These are phyloP conservation scores for Alaudala cheleensis DNA, from an alignment of 2,113 vertebrate genomes.

Conservation along the genomic window DNA sequence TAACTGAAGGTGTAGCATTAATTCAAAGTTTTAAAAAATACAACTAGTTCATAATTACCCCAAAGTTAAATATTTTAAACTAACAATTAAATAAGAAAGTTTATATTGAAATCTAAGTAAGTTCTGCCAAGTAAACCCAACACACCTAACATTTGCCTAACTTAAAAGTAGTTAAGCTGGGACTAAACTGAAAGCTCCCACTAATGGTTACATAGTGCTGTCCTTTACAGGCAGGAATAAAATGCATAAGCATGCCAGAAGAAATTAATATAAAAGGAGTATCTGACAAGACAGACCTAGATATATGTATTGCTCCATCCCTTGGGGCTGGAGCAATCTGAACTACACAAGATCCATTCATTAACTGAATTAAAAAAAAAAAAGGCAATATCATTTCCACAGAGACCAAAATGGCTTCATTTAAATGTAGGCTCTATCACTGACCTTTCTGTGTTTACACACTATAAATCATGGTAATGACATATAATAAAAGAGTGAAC, in stretches of 20 bases:
- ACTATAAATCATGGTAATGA: neutral
- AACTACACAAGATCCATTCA: constrained; percentile 22
- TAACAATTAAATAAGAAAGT: neutral
- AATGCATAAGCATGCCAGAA: neutral
- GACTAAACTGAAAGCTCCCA: neutral
- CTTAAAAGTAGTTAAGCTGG: neutral
- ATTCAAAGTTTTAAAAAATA: neutral
- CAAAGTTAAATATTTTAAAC: neutral
- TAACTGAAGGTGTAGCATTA: neutral
- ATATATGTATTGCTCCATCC: neutral
- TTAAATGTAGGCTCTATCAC: neutral
- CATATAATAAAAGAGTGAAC: neutral
- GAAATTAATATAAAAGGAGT: neutral
- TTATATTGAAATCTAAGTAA: neutral
- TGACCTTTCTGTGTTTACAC: neutral
- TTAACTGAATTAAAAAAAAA: neutral
- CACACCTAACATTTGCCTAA: neutral
- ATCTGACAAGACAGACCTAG: neutral
- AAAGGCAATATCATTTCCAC: neutral
- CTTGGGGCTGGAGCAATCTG: neutral
- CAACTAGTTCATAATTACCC: neutral
- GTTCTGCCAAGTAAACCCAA: neutral
- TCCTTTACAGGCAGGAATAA: neutral
- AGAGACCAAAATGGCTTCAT: neutral
- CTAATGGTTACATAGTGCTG: neutral